Conservation (phyloP, 2,797 vertebrate species). For the Paguma larvata region DNA sequence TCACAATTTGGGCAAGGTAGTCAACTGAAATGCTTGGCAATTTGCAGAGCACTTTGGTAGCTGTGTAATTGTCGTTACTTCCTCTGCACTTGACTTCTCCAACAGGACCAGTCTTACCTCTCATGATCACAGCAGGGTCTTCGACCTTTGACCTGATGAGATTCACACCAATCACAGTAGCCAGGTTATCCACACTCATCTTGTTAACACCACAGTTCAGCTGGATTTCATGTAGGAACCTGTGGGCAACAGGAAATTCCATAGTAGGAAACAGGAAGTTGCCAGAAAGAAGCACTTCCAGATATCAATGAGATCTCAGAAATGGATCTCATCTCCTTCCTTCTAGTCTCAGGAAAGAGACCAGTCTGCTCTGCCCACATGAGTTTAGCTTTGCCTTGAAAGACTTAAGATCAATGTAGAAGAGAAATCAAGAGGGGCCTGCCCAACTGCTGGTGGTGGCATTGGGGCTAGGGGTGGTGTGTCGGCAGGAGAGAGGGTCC, state of each 20-base stretch:
- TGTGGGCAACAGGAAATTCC: slow-evolving; percentile 80
- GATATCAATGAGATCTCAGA: not conserved
- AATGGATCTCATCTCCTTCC: not conserved
- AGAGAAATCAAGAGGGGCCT: not conserved
- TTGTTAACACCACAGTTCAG: slow-evolving; percentile 94
- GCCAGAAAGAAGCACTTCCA: slow-evolving; percentile 35
- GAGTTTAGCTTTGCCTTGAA: not conserved
- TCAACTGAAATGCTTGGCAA: not conserved
- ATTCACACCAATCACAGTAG: slow-evolving; percentile 98
- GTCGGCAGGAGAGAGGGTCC: not conserved
- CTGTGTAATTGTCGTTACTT: not conserved
- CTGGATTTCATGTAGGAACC: slow-evolving; percentile 97
- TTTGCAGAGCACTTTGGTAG: not conserved
- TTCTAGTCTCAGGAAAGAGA: not conserved
- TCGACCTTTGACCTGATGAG: slow-evolving; percentile 96
- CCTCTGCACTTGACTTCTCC: not conserved
- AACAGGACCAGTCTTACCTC: slow-evolving; percentile 89
- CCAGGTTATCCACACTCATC: slow-evolving; percentile 99
- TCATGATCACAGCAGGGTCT: slow-evolving; percentile 97
- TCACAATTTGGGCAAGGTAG: not conserved
- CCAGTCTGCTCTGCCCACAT: not conserved
- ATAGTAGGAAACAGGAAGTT: not conserved
- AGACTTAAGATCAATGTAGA: slow-evolving; percentile 11
- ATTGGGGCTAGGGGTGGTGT: not conserved
- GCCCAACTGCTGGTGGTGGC: not conserved